Evolutionary conservation across 2,888 invertebrate genomes (phyloP).

Genomic region (Artemia sinica): DNA sequence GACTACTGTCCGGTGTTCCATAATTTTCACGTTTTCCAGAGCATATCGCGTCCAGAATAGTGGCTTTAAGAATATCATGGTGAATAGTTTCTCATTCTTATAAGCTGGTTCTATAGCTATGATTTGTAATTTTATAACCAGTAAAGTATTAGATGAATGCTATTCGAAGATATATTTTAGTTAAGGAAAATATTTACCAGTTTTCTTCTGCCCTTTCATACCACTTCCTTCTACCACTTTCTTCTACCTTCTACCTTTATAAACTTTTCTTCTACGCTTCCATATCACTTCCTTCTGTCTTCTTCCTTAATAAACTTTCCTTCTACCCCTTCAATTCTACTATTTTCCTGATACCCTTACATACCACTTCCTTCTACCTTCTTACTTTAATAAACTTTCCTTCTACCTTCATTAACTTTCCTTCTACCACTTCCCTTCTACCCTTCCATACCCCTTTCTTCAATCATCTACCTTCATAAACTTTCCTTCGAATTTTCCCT

Average conservation of each 20-base stretch:
- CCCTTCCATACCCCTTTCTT: not conserved
- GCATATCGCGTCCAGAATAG: too few relatives aligned
- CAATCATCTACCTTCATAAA: not conserved
- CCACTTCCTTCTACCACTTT: constrained; percentile 12
- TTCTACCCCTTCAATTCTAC: not conserved
- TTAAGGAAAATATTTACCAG: too few relatives aligned
- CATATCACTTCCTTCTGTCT: not conserved
- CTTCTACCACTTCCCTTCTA: not conserved
- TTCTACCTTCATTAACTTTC: not conserved
- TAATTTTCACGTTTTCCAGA: too few relatives aligned
- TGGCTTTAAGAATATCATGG: too few relatives aligned
- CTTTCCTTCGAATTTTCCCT: not conserved
- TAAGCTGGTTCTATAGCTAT: too few relatives aligned
- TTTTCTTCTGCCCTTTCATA: constrained; percentile 15
- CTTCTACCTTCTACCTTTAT: not conserved
- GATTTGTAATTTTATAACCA: too few relatives aligned
- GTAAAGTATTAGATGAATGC: too few relatives aligned
- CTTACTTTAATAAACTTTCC: constrained; percentile 16
- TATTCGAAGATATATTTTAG: too few relatives aligned
- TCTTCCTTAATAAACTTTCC: not conserved
- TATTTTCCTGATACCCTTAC: not conserved
- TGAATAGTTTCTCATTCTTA: too few relatives aligned
- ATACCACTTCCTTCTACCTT: constrained; percentile 12
- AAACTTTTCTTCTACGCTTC: constrained; percentile 2
- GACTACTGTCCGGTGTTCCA: too few relatives aligned